Percentiles rank a stretch among this genome's conserved stretches.
These are phyloP conservation scores for Chelidonichthys spinosus DNA, from an alignment of 2,797 vertebrate species.

Conservation along the genomic window DNA sequence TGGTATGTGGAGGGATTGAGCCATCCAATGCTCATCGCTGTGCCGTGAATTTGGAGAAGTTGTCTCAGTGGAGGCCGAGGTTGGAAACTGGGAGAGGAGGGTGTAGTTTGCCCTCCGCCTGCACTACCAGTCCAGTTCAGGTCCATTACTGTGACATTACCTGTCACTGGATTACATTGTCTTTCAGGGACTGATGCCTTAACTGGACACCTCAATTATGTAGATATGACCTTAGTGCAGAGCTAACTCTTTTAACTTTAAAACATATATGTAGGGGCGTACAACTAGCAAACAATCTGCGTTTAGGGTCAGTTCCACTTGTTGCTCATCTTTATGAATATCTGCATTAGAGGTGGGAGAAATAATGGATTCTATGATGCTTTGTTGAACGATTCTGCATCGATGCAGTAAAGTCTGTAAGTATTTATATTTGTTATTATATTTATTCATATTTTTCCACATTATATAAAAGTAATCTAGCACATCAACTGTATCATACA, in stretches of 20 bases:
- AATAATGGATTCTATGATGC: no score
- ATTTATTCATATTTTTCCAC: no score
- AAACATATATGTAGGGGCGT: no score
- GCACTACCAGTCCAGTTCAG: constrained; percentile 4
- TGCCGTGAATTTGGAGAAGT: constrained; percentile 53
- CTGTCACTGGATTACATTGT: constrained; percentile 22
- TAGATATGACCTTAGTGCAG: neutral
- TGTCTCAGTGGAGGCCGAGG: constrained; percentile 38
- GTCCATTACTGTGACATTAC: constrained; percentile 26
- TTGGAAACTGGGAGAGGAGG: constrained; percentile 11
- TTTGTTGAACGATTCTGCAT: no score
- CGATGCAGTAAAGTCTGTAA: no score
- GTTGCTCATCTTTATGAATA: neutral
- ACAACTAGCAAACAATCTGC: neutral
- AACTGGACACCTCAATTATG: neutral
- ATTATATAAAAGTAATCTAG: no score
- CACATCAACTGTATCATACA: no score
- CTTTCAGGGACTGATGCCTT: constrained; percentile 7
- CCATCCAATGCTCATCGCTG: constrained; percentile 39
- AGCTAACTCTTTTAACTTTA: neutral
- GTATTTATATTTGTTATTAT: no score
- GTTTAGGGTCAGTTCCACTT: neutral
- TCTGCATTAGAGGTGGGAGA: neutral
- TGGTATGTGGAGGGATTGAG: constrained; percentile 55
- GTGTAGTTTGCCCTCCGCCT: constrained; percentile 11